Percentiles rank a stretch among this genome's conserved stretches.
These are phyloP conservation scores for Trichogramma dendrolimi DNA, from an alignment of 2,888 invertebrate genomes.

Conservation along the genomic window DNA sequence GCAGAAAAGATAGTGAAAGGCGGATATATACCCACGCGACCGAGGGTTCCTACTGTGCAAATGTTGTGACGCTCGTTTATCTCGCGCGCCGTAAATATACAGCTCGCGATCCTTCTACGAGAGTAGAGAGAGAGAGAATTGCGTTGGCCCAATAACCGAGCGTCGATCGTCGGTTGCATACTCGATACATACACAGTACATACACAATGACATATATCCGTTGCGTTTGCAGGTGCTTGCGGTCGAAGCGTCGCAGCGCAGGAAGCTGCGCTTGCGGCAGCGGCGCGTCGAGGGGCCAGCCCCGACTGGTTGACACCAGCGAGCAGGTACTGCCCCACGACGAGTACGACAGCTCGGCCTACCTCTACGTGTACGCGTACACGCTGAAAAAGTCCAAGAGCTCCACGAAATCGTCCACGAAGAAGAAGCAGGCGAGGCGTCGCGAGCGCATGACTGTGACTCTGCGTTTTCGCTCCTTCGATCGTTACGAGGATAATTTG, in stretches of 20 bases:
- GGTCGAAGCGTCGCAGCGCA: slow-evolving; percentile 67
- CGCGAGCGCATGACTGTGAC: slow-evolving; percentile 79
- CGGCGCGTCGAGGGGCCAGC: slow-evolving; percentile 53
- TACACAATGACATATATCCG: too few species aligned
- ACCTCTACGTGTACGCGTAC: slow-evolving; percentile 81
- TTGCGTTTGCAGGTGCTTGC: slow-evolving; percentile 61
- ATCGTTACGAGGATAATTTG: slow-evolving; percentile 80
- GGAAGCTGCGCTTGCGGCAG: slow-evolving; percentile 68
- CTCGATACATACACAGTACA: too few species aligned
- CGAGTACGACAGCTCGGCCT: slow-evolving; percentile 75
- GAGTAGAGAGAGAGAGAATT: too few species aligned
- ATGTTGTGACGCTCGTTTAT: too few species aligned
- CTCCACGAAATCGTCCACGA: slow-evolving; percentile 44
- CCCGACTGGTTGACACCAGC: slow-evolving; percentile 62
- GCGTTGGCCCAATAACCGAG: too few species aligned
- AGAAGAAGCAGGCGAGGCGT: slow-evolving; percentile 50
- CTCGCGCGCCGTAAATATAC: too few species aligned
- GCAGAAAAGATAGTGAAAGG: too few species aligned
- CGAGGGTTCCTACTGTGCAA: too few species aligned
- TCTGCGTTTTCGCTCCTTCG: slow-evolving; percentile 76
- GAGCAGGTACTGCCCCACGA: slow-evolving; percentile 53
- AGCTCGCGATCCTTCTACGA: too few species aligned
- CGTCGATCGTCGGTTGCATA: too few species aligned
- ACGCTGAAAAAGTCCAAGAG: slow-evolving; percentile 57
- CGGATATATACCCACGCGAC: too few species aligned